phyloP scores from a whole-genome alignment of 2,113 vertebrate species.

The Festucalex cinctus region DNA sequence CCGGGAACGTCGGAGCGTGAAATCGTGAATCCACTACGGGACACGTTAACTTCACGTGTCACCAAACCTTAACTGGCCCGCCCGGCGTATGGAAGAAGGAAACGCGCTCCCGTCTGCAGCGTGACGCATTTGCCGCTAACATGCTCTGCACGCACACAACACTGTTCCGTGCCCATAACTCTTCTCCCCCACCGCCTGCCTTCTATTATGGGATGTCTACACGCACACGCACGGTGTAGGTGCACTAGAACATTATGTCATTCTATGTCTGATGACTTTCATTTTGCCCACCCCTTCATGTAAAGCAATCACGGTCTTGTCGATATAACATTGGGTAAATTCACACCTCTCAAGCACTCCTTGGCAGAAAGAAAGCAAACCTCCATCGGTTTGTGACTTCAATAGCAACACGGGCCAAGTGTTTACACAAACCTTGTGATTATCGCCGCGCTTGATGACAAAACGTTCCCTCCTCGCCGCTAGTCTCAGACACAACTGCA shows the following conservation, averaged over 20 bases:
- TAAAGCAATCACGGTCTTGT: not conserved
- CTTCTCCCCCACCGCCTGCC: conserved; percentile 5
- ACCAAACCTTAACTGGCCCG: conserved; percentile 31
- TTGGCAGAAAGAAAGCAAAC: not conserved
- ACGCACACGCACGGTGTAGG: not conserved
- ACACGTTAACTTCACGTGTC: conserved; percentile 52
- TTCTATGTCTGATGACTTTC: conserved; percentile 16
- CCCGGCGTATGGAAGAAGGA: conserved; percentile 16
- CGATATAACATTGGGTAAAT: not conserved
- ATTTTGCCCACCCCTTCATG: conserved; percentile 10
- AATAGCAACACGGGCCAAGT: not conserved
- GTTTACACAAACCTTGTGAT: conserved; percentile 21
- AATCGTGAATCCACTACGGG: conserved; percentile 33
- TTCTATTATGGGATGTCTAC: not conserved
- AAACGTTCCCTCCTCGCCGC: conserved; percentile 2
- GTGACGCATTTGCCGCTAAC: conserved; percentile 23
- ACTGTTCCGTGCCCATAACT: conserved; percentile 1
- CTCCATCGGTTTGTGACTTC: not conserved
- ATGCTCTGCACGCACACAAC: conserved; percentile 20
- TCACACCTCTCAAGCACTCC: not conserved
- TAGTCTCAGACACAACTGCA: not conserved
- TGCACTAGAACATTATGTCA: conserved; percentile 19
- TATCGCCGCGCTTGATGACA: conserved; percentile 19
- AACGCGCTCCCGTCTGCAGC: conserved; percentile 1
- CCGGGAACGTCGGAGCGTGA: conserved; percentile 33